These are phyloP conservation scores for Acrocephalus kingi DNA, from an alignment of 2,113 vertebrate species.

Conservation along the genomic window DNA sequence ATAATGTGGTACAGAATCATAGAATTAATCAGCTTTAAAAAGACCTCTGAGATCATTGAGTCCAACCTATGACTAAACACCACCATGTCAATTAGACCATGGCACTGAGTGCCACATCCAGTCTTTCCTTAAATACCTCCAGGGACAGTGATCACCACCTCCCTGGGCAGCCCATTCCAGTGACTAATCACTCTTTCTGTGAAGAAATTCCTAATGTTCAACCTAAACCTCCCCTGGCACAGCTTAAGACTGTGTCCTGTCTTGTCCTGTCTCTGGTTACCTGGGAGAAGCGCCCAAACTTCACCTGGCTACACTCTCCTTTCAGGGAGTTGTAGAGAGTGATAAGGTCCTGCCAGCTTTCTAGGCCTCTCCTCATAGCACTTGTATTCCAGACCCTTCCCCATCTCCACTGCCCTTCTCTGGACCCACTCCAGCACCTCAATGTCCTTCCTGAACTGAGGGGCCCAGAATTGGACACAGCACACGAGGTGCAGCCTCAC, in stretches of 20 bases:
- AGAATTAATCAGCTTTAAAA: not conserved
- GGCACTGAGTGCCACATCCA: not conserved
- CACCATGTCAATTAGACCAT: not conserved
- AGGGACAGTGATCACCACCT: not conserved
- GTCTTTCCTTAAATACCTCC: not conserved
- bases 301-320: not conserved
- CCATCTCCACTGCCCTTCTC: not conserved
- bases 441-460: not conserved
- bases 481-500: accelerated
- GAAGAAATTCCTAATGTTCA: not conserved
- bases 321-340: not conserved
- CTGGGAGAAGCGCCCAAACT: not conserved
- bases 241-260: not conserved
- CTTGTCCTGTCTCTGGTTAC: too few species aligned
- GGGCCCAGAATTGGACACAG: not conserved
- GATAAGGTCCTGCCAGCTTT: not conserved
- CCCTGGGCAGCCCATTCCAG: not conserved
- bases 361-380: accelerated
- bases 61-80: not conserved
- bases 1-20: not conserved
- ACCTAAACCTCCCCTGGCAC: not conserved
- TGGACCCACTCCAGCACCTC: not conserved
- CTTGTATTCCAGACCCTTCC: not conserved
- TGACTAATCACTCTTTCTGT: not conserved
- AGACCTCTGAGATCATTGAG: not conserved